Percentiles rank a stretch among this genome's conserved stretches.
phyloP scores from a whole-genome alignment of 2,797 vertebrate species.

The Austrolebias charrua region DNA sequence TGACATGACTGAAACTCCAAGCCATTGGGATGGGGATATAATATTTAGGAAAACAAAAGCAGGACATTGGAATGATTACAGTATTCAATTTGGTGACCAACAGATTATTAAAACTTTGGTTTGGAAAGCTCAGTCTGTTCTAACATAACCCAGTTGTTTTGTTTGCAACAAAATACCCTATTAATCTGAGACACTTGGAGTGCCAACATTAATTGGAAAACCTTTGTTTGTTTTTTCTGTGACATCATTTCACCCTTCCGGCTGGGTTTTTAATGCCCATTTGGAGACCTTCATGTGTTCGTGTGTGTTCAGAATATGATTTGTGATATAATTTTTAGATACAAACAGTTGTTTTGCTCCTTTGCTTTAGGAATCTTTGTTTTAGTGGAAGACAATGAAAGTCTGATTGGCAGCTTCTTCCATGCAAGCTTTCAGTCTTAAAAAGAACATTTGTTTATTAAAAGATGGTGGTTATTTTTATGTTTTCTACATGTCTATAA shows the following conservation, averaged over 20 bases:
- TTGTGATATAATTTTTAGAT: conserved; percentile 12
- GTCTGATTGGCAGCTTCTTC: conserved; percentile 40
- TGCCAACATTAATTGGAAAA: conserved; percentile 26
- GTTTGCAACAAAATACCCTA: conserved; percentile 61
- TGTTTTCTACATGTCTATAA: conserved; percentile 19
- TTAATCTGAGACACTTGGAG: conserved; percentile 36
- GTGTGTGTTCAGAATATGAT: conserved; percentile 11
- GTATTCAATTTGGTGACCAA: conserved; percentile 69
- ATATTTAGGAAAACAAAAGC: conserved; percentile 57
- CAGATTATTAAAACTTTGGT: conserved; percentile 65
- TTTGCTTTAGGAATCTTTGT: conserved; percentile 38
- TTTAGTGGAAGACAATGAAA: conserved; percentile 15
- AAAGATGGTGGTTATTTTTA: conserved; percentile 25
- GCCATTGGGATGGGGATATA: conserved; percentile 68
- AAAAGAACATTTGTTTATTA: conserved; percentile 26
- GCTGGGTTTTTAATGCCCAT: conserved; percentile 40
- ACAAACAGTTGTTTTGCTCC: conserved; percentile 15
- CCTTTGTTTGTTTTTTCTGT: conserved; percentile 46
- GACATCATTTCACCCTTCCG: conserved; percentile 51
- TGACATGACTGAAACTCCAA: conserved; percentile 66
- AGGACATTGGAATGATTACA: conserved; percentile 58
- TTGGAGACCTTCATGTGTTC: conserved; percentile 29
- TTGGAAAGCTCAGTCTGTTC: conserved; percentile 65
- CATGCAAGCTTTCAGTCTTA: conserved; percentile 20
- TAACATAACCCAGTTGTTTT: conserved; percentile 74